Conservation (phyloP, 2,797 vertebrate genomes). For the Microhierax caerulescens region DNA sequence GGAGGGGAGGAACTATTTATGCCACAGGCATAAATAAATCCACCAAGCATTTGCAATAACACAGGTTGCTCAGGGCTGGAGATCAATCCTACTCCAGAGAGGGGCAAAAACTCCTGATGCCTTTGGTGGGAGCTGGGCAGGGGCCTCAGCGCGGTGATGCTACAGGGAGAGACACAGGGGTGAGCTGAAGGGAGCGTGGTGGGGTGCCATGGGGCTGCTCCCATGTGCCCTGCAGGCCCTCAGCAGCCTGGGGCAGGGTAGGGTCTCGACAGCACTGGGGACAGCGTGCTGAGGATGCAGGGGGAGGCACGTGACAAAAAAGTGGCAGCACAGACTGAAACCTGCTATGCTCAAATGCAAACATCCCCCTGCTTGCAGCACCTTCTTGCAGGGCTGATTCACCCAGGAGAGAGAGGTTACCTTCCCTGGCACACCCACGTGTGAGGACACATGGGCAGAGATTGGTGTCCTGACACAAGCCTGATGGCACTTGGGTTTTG, state of each 20-base stretch:
- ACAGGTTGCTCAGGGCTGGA: background rate
- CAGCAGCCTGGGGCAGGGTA: background rate
- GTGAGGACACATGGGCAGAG: background rate
- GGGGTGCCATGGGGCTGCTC: background rate
- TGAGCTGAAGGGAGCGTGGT: accelerated
- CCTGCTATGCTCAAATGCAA: background rate
- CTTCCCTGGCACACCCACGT: background rate
- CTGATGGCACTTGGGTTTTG: background rate
- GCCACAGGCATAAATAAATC: constrained; percentile 62
- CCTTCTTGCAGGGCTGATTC: background rate
- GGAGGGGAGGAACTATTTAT: constrained; percentile 54
- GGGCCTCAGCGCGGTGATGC: accelerated
- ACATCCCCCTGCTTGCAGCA: accelerated
- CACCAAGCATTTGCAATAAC: background rate
- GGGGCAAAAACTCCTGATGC: background rate
- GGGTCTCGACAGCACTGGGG: background rate
- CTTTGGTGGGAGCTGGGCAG: background rate
- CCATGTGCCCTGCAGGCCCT: too few species aligned
- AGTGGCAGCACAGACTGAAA: background rate
- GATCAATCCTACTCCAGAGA: accelerated
- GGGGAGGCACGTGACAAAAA: accelerated
- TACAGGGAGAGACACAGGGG: accelerated
- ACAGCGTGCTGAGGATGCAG: background rate
- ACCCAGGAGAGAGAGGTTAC: too few species aligned
- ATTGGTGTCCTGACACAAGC: background rate